Conservation (phyloP, 2,113 vertebrate species). For the Pollimyrus isidori region DNA sequence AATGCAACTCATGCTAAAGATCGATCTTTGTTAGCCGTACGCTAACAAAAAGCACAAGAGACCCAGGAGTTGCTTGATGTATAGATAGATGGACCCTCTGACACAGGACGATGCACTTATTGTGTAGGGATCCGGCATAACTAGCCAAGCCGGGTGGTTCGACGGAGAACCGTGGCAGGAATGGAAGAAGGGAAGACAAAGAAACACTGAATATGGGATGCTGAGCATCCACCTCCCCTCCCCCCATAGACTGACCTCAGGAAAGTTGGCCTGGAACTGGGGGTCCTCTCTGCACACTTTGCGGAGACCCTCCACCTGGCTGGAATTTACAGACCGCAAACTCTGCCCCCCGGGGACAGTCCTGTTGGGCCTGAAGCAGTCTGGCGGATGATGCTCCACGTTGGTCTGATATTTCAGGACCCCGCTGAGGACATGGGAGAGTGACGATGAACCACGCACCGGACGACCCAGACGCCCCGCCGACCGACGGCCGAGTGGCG, state of each 20-base stretch:
- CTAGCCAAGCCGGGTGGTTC: not conserved
- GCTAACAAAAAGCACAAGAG: not conserved
- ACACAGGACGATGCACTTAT: not conserved
- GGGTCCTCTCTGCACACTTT: slow-evolving; percentile 74
- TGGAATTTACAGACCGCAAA: not conserved
- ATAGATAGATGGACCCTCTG: not conserved
- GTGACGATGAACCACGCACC: not conserved
- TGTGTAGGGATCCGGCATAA: not conserved
- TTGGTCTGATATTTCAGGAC: slow-evolving; percentile 91
- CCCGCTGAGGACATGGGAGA: slow-evolving; percentile 61
- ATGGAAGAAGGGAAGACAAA: not conserved
- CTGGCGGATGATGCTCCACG: slow-evolving; percentile 79
- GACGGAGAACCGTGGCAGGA: not conserved
- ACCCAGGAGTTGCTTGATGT: not conserved
- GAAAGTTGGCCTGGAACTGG: slow-evolving; percentile 78
- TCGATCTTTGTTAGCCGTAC: not conserved
- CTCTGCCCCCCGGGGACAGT: slow-evolving; percentile 41
- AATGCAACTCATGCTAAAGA: not conserved
- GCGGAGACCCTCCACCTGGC: slow-evolving; percentile 30
- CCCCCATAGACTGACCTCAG: slow-evolving; percentile 68
- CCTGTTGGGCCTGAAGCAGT: slow-evolving; percentile 73
- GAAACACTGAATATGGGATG: not conserved
- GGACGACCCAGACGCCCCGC: not conserved
- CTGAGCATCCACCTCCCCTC: not conserved
- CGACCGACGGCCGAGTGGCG: not conserved